Evolutionary conservation across 2,113 vertebrate species (phyloP), one percentile per base, ranked within the genome.

Genomic region (Nanorana parkeri): DNA sequence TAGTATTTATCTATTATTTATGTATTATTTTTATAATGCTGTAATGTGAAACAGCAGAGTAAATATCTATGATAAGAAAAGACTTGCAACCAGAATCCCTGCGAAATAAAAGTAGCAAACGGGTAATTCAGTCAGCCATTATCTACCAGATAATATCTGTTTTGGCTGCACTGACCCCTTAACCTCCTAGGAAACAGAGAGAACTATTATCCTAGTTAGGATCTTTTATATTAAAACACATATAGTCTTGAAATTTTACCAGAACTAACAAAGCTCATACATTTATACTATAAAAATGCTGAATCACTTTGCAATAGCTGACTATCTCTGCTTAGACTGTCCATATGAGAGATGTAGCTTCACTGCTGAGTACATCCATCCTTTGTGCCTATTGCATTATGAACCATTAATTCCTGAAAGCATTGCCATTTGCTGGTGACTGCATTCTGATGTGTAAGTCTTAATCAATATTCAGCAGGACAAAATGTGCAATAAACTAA

Each of bases 401-500:
- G 63, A 68, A 68, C 64, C 77, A 74, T 81, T 74, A 75, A 81
- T 81, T 75, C 69, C 28, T 66, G 17, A 81, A 55, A 81, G 60
- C 80, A 76, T 5, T 76, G 63, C 63, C 63, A 83, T 76, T 75
- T 76, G 52, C 69, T 67, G 52, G 63, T 68, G 71, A 83, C 80
- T 83, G 80, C 64, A 68, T 66, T 81, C 56, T 83, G 52, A 80
- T 69, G 67, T 80, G 78, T 63, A 80, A 75, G 69, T 55, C 80
- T 6, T 67, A 83, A 83, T 83, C 80, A 76, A 83, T 83, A 83
- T 83, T 64, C 72, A 76, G 17, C 71, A 68, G 80, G 63, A 76
- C 61, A 83, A 83, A 83, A 83, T 83, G 80, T 83, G 54, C 72
- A 75, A 76, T 83, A 76, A 83, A 76, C 76, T 75, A 68, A 68